Percentiles rank a stretch among this genome's conserved stretches.
phyloP scores from a whole-genome alignment of 2,888 invertebrate genomes.

The Parnassius mnemosyne region DNA sequence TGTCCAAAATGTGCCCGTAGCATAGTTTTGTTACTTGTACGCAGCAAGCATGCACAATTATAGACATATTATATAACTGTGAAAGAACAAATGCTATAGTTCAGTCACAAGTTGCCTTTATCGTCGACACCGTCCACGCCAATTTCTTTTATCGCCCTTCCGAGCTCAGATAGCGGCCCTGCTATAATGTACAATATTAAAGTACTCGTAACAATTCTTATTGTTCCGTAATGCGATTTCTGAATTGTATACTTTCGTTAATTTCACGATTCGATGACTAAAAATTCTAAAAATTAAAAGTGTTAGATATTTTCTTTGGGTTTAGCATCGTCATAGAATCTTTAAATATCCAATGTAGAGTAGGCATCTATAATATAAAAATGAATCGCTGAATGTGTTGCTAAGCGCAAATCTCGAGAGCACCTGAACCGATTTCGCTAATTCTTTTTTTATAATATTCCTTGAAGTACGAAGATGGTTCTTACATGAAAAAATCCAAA shows the following conservation, averaged over 20 bases:
- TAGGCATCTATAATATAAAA: no score
- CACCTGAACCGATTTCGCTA: no score
- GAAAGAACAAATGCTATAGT: constrained; percentile 21
- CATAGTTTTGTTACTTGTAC: constrained; percentile 31
- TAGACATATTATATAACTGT: constrained; percentile 23
- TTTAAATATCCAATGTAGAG: not conserved
- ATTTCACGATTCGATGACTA: constrained; percentile 5
- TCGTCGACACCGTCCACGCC: constrained; percentile 22
- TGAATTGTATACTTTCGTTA: constrained; percentile 11
- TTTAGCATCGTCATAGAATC: not conserved
- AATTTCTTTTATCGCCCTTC: constrained; percentile 24
- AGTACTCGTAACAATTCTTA: constrained; percentile 9
- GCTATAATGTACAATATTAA: constrained; percentile 23
- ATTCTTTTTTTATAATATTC: no score
- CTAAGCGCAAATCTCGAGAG: no score
- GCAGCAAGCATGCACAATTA: constrained; percentile 29
- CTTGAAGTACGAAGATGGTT: no score
- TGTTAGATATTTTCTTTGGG: constrained; percentile 1
- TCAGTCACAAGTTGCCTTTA: constrained; percentile 24
- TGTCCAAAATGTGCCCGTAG: constrained; percentile 33
- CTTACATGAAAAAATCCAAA: no score
- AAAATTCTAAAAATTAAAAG: no score
- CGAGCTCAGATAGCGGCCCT: constrained; percentile 20
- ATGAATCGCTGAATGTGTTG: no score
- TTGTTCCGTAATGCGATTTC: constrained; percentile 6